Evolutionary conservation across 2,113 vertebrate species (phyloP), one percentile per base, ranked within the genome.

Genomic region (Xiphorhynchus elegans): DNA sequence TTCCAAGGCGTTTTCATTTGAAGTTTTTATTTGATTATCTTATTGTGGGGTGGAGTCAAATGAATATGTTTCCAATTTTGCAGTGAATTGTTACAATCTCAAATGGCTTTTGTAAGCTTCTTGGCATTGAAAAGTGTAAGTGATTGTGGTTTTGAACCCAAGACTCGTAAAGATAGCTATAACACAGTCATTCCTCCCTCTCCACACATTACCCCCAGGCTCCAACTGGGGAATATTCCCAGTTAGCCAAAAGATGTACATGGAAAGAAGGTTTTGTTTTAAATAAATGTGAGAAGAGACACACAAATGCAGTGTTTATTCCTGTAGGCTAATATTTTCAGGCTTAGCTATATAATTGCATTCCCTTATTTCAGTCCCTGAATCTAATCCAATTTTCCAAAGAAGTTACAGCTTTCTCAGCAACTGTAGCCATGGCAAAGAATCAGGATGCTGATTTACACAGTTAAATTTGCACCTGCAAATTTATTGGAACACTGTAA

Each of bases 391-490:
- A 75, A 42, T 78, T 90, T 95, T 79, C 69, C 60, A 60, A 75
- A 59, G 58, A 91, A 78, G n/a, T 64, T 90, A 49, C 28, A 74
- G 63, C 53, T 17, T 80, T 92, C 84, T 91, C 63, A 85, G 87
- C 59, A 93, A n/a, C 12, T 59, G 39, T 47, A 87, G 55, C 50
- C 13, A 42, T 74, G 72, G 60, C 40, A 90, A 85, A 96, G 59
- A 35, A 73, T 35, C 47, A 67, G 47, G 50, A 59, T 84, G 83
- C 44, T 84, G 82, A 92, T 81, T 95, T 68, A 68, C 47, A 69
- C 31, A 70, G 72, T 31, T 84, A 94, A 74, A 95, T 87, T 90
- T 89, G 73, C 66, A 96, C 90, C 83, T 93, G 82, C 77, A 94
- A 63, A 83, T 78, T 77, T 90, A 92, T 31, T 4, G 3, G 52